A percentile compares a stretch with the other conserved stretches of the same genome.
These are phyloP conservation scores for Gari tellinella DNA, from an alignment of 2,888 invertebrate genomes.

Conservation along the genomic window DNA sequence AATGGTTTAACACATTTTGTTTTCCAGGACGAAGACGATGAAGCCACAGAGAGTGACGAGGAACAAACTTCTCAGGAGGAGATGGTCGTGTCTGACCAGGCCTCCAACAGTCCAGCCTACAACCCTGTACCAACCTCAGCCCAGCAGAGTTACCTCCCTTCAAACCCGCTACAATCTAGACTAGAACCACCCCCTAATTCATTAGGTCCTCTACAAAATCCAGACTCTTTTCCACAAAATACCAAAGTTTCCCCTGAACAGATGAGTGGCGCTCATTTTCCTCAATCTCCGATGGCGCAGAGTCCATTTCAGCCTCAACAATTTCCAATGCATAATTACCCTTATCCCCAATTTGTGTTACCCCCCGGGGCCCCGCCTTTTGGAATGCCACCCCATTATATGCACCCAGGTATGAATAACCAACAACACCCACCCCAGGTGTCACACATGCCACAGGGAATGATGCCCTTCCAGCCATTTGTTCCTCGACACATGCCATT, in stretches of 20 bases:
- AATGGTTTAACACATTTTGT: too few relatives aligned
- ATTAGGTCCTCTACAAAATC: not conserved
- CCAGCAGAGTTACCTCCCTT: not conserved
- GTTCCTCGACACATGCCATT: not conserved
- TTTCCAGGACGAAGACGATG: conserved; percentile 65
- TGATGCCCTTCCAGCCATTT: not conserved
- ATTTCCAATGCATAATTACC: conserved; percentile 43
- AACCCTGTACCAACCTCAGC: not conserved
- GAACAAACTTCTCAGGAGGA: conserved; percentile 16
- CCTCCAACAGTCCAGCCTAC: too few relatives aligned
- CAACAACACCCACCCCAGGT: not conserved
- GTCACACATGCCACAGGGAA: not conserved
- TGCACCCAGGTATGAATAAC: conserved; percentile 13
- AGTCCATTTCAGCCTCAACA: conserved; percentile 10
- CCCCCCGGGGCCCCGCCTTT: not conserved
- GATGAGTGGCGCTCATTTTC: too few relatives aligned
- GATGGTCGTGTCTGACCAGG: too few relatives aligned
- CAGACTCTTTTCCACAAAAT: too few relatives aligned
- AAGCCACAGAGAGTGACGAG: conserved; percentile 57
- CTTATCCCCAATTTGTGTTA: conserved; percentile 18
- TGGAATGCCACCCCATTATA: conserved; percentile 12
- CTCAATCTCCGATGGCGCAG: not conserved
- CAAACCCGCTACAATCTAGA: not conserved
- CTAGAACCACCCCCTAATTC: not conserved
- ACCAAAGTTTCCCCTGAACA: too few relatives aligned